Percentiles rank a stretch among this genome's conserved stretches.
Evolutionary conservation across 2,113 vertebrate genomes (phyloP).

Genomic region (Dinomys branickii): DNA sequence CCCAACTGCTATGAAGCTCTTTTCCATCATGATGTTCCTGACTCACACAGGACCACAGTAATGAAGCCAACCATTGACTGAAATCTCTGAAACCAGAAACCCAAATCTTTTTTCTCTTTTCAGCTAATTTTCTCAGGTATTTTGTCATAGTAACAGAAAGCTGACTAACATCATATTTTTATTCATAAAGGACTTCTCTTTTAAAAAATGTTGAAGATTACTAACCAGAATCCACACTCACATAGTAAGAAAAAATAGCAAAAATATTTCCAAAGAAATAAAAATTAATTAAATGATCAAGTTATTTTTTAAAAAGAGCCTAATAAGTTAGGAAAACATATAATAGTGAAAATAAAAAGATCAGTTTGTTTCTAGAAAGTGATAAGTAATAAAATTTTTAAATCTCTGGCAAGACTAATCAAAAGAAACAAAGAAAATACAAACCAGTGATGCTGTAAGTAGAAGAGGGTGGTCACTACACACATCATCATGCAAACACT

Average conservation of each 20-base stretch:
- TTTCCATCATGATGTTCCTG: neutral
- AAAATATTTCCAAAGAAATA: neutral
- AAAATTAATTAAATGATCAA: neutral
- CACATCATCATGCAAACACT: neutral
- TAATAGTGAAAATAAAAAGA: neutral
- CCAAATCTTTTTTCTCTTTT: neutral
- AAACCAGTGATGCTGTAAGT: neutral
- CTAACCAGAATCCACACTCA: neutral
- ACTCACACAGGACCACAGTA: neutral
- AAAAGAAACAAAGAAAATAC: neutral
- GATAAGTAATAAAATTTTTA: neutral
- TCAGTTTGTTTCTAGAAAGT: neutral
- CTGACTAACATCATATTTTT: neutral
- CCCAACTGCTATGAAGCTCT: neutral
- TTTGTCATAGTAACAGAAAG: neutral
- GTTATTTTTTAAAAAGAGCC: neutral
- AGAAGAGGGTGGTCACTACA: neutral
- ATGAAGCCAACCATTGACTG: neutral
- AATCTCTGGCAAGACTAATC: neutral
- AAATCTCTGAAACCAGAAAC: neutral
- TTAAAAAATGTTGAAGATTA: neutral
- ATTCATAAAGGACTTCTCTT: neutral
- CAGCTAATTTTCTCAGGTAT: neutral
- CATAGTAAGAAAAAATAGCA: neutral
- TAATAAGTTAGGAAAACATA: neutral